phyloP scores from a whole-genome alignment of 1,140 invertebrate species.

The Piezodorus guildinii region DNA sequence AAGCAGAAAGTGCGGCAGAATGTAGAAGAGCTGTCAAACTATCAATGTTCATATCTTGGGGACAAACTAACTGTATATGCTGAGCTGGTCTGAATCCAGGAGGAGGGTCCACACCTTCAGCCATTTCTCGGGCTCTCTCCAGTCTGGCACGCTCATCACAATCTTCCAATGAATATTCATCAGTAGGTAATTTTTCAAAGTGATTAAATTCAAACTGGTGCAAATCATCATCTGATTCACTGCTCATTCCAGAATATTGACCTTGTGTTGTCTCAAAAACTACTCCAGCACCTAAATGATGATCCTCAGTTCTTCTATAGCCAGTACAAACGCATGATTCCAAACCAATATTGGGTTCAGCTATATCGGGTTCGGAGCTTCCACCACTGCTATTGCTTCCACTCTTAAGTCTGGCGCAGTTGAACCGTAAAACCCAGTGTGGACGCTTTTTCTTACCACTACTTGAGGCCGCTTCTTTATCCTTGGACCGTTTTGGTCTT shows the following conservation, averaged over 20 bases:
- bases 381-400: slow-evolving; percentile 36
- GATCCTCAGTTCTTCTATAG: slow-evolving; percentile 45
- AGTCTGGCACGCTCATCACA: slow-evolving; percentile 56
- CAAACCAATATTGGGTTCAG: slow-evolving; percentile 34
- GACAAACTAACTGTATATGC: slow-evolving; percentile 39
- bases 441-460: slow-evolving; percentile 40
- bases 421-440: slow-evolving; percentile 50
- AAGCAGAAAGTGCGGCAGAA: slow-evolving; percentile 39
- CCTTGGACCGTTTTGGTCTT: slow-evolving; percentile 20
- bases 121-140: slow-evolving; percentile 60
- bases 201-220: slow-evolving; percentile 31
- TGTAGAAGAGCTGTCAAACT: slow-evolving; percentile 47
- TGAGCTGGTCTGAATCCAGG: slow-evolving; percentile 43
- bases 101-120: slow-evolving; percentile 58
- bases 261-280: slow-evolving; percentile 37
- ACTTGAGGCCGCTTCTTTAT: slow-evolving; percentile 15
- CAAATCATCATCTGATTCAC: slow-evolving; percentile 25
- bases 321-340: slow-evolving; percentile 46
- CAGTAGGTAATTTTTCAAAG: slow-evolving; percentile 29
- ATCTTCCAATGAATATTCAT: slow-evolving; percentile 52
- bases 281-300: slow-evolving; percentile 39
- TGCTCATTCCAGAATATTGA: slow-evolving; percentile 26
- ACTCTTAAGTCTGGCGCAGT: slow-evolving; percentile 43
- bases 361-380: slow-evolving; percentile 36
- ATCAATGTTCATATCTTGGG: slow-evolving; percentile 46